Evolutionary conservation across 2,797 vertebrate genomes (phyloP), one percentile per base, ranked within the genome.

Genomic region (Syngnathus rostellatus): DNA sequence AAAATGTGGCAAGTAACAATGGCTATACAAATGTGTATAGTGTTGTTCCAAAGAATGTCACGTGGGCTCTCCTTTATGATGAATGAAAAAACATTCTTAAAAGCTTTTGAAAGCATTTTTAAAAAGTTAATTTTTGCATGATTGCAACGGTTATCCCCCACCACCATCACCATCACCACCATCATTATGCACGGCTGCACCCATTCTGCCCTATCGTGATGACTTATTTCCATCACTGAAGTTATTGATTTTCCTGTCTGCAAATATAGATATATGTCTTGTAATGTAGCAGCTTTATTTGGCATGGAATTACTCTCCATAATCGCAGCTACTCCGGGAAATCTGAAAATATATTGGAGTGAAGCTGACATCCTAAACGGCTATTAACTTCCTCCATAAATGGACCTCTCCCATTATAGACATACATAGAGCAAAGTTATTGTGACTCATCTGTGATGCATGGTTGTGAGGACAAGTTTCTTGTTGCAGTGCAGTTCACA

Each of bases 11-110:
- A 69, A 80, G 67, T 70, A 71, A 77, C 68, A 76, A 82, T 77
- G 90, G 90, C 82, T 91, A 90, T 90, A 23, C 23, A 23, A 23
- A 23, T 23, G 23, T 23, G 23, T 23, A 86, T 89, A 84, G 75
- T 82, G 31, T 31, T 31, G 31, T 31, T 72, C 82, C 88, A 89
- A 90, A 91, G 88, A 91, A 88, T 89, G 89, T 91, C 90, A 91
- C 89, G 76, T 89, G 87, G 89, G 89, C 89, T 87, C 88, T 88
- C 74, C 80, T 77, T 78, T 88, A 86, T 82, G 70, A 66, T 80
- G 84, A 73, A 67, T 70, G 76, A 73, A 69, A 72, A 40, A n/a
- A 12, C 9, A 19, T 38, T 39, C 2, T 31, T 31, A 31, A 31
- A 31, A 31, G 31, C 31, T 31, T 31, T 31, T 31, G 3, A 31